Evolutionary conservation across 1,140 invertebrate genomes (phyloP).

Genomic region (Drosophila micromelanica): DNA sequence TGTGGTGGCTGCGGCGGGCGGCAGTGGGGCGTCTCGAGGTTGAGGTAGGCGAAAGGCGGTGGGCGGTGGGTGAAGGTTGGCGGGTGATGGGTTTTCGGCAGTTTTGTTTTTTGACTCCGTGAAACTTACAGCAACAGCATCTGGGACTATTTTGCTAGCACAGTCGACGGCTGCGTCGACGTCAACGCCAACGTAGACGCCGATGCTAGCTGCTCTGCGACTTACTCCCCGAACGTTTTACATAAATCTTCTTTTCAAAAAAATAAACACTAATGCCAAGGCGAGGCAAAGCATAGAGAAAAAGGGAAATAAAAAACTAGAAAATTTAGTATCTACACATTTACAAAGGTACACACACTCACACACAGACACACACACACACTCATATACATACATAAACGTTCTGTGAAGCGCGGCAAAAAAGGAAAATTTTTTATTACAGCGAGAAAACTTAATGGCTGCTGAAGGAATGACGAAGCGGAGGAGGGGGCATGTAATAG

Average conservation of each 20-base stretch:
- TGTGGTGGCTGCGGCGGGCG: conserved; percentile 22
- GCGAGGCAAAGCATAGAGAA: conserved; percentile 30
- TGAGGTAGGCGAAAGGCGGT: conserved; percentile 44
- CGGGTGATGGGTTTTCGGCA: conserved; percentile 44
- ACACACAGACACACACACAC: conserved; percentile 31
- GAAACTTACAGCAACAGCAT: conserved; percentile 80
- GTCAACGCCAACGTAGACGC: conserved; percentile 7
- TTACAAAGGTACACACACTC: conserved; percentile 48
- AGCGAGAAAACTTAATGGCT: conserved; percentile 82
- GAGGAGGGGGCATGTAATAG: not conserved
- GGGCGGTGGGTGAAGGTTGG: not conserved
- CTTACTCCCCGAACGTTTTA: conserved; percentile 61
- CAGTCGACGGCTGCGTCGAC: conserved; percentile 14
- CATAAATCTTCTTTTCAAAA: conserved; percentile 82
- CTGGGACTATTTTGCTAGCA: conserved; percentile 71
- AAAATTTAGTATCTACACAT: conserved; percentile 82
- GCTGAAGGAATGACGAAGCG: conserved; percentile 38
- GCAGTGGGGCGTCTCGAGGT: conserved; percentile 7
- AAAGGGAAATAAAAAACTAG: conserved; percentile 74
- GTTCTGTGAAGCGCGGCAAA: conserved; percentile 46
- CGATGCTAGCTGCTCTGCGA: conserved; percentile 1
- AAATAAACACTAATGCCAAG: conserved; percentile 80
- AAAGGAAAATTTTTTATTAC: conserved; percentile 79
- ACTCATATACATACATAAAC: conserved; percentile 6
- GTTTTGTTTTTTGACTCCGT: conserved; percentile 70